phyloP scores from a whole-genome alignment of 2,113 vertebrate genomes.

The Saguinus imperator region DNA sequence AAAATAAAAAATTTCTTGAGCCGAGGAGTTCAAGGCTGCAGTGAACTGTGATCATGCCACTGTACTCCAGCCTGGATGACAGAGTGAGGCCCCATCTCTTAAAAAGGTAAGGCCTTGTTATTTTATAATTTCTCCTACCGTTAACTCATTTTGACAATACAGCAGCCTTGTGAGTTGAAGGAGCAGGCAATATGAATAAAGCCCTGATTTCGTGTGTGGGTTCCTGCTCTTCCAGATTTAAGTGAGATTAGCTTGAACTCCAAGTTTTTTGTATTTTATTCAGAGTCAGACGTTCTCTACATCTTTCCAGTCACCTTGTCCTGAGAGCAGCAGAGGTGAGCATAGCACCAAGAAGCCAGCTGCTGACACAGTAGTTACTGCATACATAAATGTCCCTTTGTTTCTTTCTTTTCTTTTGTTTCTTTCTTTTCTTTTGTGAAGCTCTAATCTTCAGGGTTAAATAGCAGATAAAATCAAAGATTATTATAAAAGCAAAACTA shows the following conservation, averaged over 20 bases:
- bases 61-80: too few relatives aligned
- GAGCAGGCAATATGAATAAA: neutral
- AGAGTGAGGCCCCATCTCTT: too few relatives aligned
- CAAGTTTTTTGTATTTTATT: neutral
- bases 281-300: neutral
- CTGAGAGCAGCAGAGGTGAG: neutral
- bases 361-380: neutral
- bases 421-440: neutral
- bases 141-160: neutral
- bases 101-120: neutral
- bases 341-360: neutral
- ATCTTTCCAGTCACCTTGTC: neutral
- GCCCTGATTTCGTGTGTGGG: too few relatives aligned
- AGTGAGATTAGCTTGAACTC: neutral
- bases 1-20: too few relatives aligned
- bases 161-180: neutral
- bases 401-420: neutral
- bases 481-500: neutral
- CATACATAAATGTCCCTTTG: neutral
- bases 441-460: neutral
- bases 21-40: too few relatives aligned
- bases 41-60: too few relatives aligned
- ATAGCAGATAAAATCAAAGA: neutral
- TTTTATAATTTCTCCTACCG: neutral
- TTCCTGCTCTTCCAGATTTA: neutral